Conservation (phyloP, 2,888 invertebrate species). For the Ecdyonurus torrentis region DNA sequence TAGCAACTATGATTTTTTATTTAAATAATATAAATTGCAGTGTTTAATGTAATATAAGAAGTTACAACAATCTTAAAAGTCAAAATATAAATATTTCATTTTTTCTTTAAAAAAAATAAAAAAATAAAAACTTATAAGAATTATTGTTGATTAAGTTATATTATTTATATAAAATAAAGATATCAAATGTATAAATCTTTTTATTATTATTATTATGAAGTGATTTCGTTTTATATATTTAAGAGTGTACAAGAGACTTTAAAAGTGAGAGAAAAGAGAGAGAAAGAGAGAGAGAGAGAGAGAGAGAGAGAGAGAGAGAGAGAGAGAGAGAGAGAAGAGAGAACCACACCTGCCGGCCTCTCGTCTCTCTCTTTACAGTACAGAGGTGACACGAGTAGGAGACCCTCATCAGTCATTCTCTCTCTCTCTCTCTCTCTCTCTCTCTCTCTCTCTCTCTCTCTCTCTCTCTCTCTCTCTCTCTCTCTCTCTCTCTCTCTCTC, state of each 20-base stretch:
- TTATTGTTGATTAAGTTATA: no score
- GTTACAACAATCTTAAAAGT: no score
- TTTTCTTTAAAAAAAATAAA: no score
- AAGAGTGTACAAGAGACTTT: not conserved
- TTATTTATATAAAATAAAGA: no score
- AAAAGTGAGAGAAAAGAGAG: not conserved
- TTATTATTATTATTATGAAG: no score
- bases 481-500: conserved; percentile 4
- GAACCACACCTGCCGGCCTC: not conserved
- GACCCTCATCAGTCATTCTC: not conserved
- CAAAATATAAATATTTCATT: no score
- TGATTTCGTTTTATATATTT: not conserved
- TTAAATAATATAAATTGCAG: no score
- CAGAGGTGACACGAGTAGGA: not conserved
- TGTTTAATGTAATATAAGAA: no score
- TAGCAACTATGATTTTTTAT: no score
- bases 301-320: not conserved
- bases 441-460: not conserved
- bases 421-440: conserved; percentile 2
- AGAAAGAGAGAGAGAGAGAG: not conserved
- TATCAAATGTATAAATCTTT: no score
- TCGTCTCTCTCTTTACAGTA: not conserved
- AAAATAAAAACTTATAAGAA: no score
- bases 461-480: conserved; percentile 6
- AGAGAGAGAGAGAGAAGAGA: not conserved